Evolutionary conservation across 2,888 invertebrate genomes (phyloP).

Genomic region (Dasysyrphus tricinctus): DNA sequence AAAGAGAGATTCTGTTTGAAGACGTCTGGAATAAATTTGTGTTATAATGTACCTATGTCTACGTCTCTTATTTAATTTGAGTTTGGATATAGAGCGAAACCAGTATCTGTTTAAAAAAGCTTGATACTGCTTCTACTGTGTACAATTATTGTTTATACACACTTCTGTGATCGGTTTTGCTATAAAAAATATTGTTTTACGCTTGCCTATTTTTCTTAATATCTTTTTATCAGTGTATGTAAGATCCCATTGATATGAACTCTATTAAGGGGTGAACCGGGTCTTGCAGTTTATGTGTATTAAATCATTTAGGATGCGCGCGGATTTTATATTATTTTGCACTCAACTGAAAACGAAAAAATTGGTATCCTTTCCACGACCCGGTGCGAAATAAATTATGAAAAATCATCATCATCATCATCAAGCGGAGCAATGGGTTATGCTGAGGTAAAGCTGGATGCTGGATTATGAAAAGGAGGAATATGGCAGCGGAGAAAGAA

Average conservation of each 20-base stretch:
- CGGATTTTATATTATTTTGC: slow-evolving; percentile 37
- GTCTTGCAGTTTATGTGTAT: slow-evolving; percentile 39
- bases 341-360: slow-evolving; percentile 35
- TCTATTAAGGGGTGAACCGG: slow-evolving; percentile 46
- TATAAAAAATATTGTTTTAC: too few species aligned
- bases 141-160: too few species aligned
- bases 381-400: slow-evolving; percentile 64
- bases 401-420: slow-evolving; percentile 66
- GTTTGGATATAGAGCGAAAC: too few species aligned
- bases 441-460: background rate
- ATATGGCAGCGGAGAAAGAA: slow-evolving; percentile 10
- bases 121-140: too few species aligned
- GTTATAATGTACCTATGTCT: too few species aligned
- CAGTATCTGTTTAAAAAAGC: too few species aligned
- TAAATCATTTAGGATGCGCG: slow-evolving; percentile 47
- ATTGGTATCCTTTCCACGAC: slow-evolving; percentile 16
- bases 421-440: slow-evolving; percentile 27
- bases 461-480: background rate
- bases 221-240: background rate
- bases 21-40: too few species aligned
- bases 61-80: too few species aligned
- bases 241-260: slow-evolving; percentile 16
- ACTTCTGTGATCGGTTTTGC: too few species aligned
- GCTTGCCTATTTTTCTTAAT: background rate
- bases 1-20: too few species aligned